These are phyloP conservation scores for Napeogenes inachia DNA, from an alignment of 2,888 invertebrate species.

Conservation along the genomic window DNA sequence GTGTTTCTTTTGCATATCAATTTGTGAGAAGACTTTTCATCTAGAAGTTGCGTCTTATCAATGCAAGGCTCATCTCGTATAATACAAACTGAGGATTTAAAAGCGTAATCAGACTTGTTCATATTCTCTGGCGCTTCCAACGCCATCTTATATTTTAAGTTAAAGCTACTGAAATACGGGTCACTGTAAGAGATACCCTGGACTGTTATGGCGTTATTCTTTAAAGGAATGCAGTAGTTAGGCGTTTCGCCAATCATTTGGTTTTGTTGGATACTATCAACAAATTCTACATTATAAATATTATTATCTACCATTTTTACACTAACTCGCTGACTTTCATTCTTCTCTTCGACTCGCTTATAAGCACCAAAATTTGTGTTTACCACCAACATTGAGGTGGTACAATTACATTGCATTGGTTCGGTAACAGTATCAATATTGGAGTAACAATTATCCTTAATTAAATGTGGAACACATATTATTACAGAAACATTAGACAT, in stretches of 20 bases:
- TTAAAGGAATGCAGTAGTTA: constrained; percentile 78
- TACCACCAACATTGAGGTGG: constrained; percentile 80
- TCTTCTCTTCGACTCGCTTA: constrained; percentile 74
- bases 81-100: constrained; percentile 78
- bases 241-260: constrained; percentile 78
- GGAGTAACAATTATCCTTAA: constrained; percentile 78
- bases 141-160: constrained; percentile 78
- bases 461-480: constrained; percentile 82
- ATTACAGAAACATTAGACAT: constrained; percentile 78
- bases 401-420: constrained; percentile 79
- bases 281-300: constrained; percentile 78
- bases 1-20: constrained; percentile 65
- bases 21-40: constrained; percentile 65
- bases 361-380: constrained; percentile 79
- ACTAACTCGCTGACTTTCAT: constrained; percentile 77
- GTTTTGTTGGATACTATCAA: constrained; percentile 79
- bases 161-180: constrained; percentile 79
- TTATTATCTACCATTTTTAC: constrained; percentile 77
- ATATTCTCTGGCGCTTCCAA: constrained; percentile 75
- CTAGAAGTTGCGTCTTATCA: constrained; percentile 62
- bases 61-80: constrained; percentile 72
- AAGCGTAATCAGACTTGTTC: constrained; percentile 80
- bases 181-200: constrained; percentile 79
- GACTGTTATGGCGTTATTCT: constrained; percentile 79
- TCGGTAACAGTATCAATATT: constrained; percentile 78